Conservation (phyloP, 2,888 invertebrate species). For the Hymenopus coronatus region DNA sequence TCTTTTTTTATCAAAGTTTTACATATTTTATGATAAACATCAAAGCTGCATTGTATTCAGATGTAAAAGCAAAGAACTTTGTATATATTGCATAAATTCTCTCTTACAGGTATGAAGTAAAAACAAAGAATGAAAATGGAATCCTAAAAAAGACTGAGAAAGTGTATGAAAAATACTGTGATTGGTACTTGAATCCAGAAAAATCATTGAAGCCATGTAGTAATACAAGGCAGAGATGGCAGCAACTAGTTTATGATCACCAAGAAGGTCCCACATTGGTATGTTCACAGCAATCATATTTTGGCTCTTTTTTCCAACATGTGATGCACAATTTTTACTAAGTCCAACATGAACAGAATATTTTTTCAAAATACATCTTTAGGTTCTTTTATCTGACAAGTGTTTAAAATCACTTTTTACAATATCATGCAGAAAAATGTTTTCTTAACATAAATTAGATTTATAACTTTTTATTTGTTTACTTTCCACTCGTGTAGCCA, state of each 20-base stretch:
- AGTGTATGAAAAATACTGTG: constrained; percentile 62
- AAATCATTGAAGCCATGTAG: constrained; percentile 38
- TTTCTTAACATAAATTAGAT: too few species aligned
- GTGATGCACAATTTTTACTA: too few species aligned
- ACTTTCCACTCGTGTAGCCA: too few species aligned
- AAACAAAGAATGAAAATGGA: constrained; percentile 64
- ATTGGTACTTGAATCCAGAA: constrained; percentile 57
- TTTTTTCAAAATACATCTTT: too few species aligned
- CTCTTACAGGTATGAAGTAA: constrained; percentile 57
- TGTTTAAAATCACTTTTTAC: too few species aligned
- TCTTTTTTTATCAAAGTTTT: too few species aligned
- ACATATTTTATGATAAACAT: background rate
- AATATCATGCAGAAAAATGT: too few species aligned
- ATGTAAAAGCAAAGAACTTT: background rate
- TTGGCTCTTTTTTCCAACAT: too few species aligned
- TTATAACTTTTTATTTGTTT: too few species aligned
- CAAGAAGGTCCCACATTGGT: constrained; percentile 58
- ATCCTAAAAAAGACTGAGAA: constrained; percentile 61
- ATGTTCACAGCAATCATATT: constrained; percentile 35
- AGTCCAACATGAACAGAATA: too few species aligned
- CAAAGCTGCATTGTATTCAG: background rate
- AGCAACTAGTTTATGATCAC: constrained; percentile 54
- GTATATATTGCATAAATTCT: background rate
- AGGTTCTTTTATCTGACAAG: too few species aligned
- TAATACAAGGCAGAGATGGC: constrained; percentile 73